Percentiles rank a stretch among this genome's conserved stretches.
These are phyloP conservation scores for Ophraella communa DNA, from an alignment of 2,888 invertebrate species.

Conservation along the genomic window DNA sequence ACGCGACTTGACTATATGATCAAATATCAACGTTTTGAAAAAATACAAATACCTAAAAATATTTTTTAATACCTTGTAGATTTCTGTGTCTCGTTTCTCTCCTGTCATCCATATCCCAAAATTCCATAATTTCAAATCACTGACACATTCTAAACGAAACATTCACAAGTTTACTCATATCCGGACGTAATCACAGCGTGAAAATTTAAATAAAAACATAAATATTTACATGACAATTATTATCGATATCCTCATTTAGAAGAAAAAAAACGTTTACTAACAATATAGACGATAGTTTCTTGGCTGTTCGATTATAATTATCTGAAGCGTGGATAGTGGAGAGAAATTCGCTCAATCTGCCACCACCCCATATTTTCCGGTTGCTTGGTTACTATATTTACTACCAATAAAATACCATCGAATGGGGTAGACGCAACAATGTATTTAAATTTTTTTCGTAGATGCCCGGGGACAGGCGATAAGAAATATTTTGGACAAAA, in stretches of 20 bases:
- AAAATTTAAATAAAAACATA: neutral
- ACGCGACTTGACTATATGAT: too few relatives aligned
- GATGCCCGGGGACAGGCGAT: slow-evolving; percentile 17
- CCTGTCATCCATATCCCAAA: slow-evolving; percentile 58
- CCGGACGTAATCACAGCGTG: neutral
- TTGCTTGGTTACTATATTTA: slow-evolving; percentile 34
- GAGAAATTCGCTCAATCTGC: slow-evolving; percentile 26
- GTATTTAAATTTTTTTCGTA: slow-evolving; percentile 34
- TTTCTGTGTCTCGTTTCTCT: slow-evolving; percentile 50
- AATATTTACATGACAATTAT: slow-evolving; percentile 13
- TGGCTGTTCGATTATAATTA: slow-evolving; percentile 5
- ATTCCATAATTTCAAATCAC: slow-evolving; percentile 54
- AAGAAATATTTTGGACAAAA: neutral
- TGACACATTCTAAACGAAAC: slow-evolving; percentile 26
- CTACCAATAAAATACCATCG: slow-evolving; percentile 10
- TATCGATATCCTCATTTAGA: neutral
- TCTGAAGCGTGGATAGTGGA: slow-evolving; percentile 6
- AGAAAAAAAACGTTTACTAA: neutral
- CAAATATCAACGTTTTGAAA: neutral
- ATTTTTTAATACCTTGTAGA: slow-evolving; percentile 46
- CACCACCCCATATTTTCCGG: slow-evolving; percentile 30
- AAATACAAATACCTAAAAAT: neutral
- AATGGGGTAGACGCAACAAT: slow-evolving; percentile 27
- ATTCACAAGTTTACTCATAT: neutral
- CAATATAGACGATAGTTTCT: slow-evolving; percentile 7